Evolutionary conservation across 2,888 invertebrate species (phyloP), one percentile per base, ranked within the genome.

Genomic region (Sphecodes monilicornis): DNA sequence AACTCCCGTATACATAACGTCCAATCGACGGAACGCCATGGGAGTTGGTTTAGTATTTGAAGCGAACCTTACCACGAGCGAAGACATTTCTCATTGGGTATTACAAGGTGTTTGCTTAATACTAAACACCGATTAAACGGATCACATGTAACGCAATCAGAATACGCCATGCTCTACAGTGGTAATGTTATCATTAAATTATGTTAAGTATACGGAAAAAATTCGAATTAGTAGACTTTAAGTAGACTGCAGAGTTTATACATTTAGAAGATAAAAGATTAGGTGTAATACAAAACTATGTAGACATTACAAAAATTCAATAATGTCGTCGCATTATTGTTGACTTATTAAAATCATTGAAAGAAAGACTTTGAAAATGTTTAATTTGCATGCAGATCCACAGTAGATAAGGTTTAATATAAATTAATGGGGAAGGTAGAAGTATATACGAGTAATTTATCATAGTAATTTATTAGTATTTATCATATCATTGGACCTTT

Each of bases 1-100:
- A 60, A 97, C 98, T 0, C 98, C 99, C 0, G 98, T 99, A 18
- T 99, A 99, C 93, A 98, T 97, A 16, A 99, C 98, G 1, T 98
- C 98, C 0, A 95, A 96, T 91, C 96, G 98, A 43, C 96, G 98
- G 84, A 98, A 98, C 95, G 98, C 98, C 0, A 98, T 98, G 98
- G 98, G 98, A 3, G 97, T 97, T 57, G 98, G 98, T 3, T 95
- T 98, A 18, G 98, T 98, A 50, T 98, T 98, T 94, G 98, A 98
- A 94, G 97, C 98, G 0, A 97, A 98, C 94, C 96, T 99, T 76
- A 96, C 96, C 89, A 98, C 98, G 0, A 95, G 96, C 0, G 97
- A 98, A 92, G 98, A 98, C 94, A 95, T 96, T 86, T 98, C 98
- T 92, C 98, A 98, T 94, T 99, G 99, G 99, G 96, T 98, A 54